Conservation (phyloP, 2,113 vertebrate genomes). For the Vanacampus margaritifer region DNA sequence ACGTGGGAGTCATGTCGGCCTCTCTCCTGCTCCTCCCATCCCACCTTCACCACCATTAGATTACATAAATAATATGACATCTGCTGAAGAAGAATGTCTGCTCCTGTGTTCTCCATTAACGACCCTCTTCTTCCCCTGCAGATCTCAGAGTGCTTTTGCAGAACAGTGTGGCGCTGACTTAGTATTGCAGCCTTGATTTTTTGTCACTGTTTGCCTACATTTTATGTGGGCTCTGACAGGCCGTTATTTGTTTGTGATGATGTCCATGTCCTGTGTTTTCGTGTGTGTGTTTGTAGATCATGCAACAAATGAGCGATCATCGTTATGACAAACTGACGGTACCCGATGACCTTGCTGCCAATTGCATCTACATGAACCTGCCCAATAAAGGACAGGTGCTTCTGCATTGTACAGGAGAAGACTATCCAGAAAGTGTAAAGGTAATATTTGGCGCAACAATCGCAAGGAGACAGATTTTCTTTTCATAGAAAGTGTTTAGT, state of each 20-base stretch:
- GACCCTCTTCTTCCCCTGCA: constrained; percentile 7
- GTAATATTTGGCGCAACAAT: constrained; percentile 58
- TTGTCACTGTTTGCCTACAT: constrained; percentile 28
- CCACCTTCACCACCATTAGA: constrained; percentile 49
- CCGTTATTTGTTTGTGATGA: neutral
- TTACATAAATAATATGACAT: constrained; percentile 71
- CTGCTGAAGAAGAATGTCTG: constrained; percentile 64
- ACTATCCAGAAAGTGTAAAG: constrained; percentile 89
- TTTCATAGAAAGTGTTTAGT: neutral
- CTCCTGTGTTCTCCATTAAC: constrained; percentile 65
- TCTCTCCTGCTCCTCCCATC: constrained; percentile 2
- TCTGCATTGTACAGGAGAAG: constrained; percentile 82
- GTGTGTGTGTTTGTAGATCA: constrained; percentile 75
- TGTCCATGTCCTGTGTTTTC: constrained; percentile 28
- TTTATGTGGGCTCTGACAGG: neutral
- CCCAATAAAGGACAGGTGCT: constrained; percentile 88
- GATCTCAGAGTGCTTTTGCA: constrained; percentile 41
- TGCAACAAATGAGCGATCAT: constrained; percentile 97
- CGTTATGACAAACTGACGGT: constrained; percentile 94
- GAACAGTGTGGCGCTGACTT: constrained; percentile 28
- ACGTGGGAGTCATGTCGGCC: constrained; percentile 14
- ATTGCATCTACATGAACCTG: constrained; percentile 92
- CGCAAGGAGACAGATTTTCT: neutral
- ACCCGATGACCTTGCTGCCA: constrained; percentile 87
- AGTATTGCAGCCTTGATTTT: constrained; percentile 27